Evolutionary conservation across 30 jellyfish, hydroid and myxozoan species (phyloP).

Genomic region (Aurelia aurita): DNA sequence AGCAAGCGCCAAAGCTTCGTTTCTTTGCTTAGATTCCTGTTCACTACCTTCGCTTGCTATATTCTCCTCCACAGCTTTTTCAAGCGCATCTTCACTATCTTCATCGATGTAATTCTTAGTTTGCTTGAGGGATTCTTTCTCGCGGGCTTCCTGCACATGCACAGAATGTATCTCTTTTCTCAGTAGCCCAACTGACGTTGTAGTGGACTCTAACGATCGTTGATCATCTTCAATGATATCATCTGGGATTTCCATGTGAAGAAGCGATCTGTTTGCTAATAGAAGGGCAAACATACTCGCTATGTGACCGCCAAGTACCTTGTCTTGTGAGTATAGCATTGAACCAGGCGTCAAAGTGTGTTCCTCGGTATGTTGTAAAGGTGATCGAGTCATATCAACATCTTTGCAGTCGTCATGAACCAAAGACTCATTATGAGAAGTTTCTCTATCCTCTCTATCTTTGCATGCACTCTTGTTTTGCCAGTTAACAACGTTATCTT

Average conservation of each 20-base stretch:
- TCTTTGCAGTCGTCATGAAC: background rate
- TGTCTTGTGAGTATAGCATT: constrained; percentile 28
- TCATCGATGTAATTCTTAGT: background rate
- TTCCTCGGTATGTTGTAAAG: background rate
- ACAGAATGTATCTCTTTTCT: constrained; percentile 23
- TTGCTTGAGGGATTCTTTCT: background rate
- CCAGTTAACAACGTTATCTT: background rate
- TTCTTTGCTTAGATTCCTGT: too few relatives aligned
- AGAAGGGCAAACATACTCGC: constrained; percentile 68
- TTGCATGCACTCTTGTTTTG: background rate
- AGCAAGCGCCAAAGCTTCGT: background rate
- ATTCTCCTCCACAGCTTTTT: background rate
- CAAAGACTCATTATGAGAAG: too few relatives aligned
- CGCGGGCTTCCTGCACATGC: constrained; percentile 43
- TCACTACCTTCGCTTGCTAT: background rate
- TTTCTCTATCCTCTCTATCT: background rate
- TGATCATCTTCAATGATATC: constrained; percentile 41
- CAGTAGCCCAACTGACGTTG: background rate
- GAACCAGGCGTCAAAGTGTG: constrained; percentile 24
- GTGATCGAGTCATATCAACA: background rate
- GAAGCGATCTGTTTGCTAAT: constrained; percentile 21
- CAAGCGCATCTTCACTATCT: background rate
- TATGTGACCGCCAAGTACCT: constrained; percentile 76
- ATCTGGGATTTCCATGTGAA: constrained; percentile 74
- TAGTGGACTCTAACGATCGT: too few relatives aligned